Evolutionary conservation across 2,888 invertebrate genomes (phyloP).

Genomic region (Papilio elwesi): DNA sequence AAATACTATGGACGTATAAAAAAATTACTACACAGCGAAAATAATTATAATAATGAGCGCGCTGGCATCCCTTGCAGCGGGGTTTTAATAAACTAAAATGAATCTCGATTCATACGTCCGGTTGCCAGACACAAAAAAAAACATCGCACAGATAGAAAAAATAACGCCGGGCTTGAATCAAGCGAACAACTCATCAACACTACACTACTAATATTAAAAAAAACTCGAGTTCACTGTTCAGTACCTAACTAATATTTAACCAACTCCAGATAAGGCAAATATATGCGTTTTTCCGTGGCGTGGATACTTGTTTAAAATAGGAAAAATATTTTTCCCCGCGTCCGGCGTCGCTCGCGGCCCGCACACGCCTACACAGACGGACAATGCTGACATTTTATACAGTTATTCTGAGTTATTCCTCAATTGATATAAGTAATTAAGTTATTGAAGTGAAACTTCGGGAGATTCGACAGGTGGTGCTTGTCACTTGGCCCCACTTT

Average conservation of each 20-base stretch:
- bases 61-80: constrained; percentile 39
- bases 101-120: constrained; percentile 59
- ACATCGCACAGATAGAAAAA: constrained; percentile 54
- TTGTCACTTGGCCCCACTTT: too few species aligned
- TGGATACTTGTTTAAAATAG: constrained; percentile 77
- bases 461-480: too few species aligned
- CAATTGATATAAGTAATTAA: too few species aligned
- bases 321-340: constrained; percentile 79
- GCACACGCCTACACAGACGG: constrained; percentile 31
- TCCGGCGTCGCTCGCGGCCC: constrained; percentile 52
- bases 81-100: constrained; percentile 47
- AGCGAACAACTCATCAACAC: constrained; percentile 64
- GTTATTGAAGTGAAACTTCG: too few species aligned
- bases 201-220: constrained; percentile 67
- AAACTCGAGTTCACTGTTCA: constrained; percentile 65
- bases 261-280: constrained; percentile 78
- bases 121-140: constrained; percentile 63
- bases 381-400: constrained; percentile 39
- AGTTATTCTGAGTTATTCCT: background rate
- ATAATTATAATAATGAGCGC: constrained; percentile 40
- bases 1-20: constrained; percentile 31
- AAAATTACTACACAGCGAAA: constrained; percentile 29
- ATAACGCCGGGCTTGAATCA: constrained; percentile 51
- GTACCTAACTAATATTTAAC: constrained; percentile 78
- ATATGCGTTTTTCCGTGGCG: constrained; percentile 71